A percentile compares a stretch with the other conserved stretches of the same genome.
Conservation (phyloP, 2,888 invertebrate species). For the Liposcelis brunnea region DNA sequence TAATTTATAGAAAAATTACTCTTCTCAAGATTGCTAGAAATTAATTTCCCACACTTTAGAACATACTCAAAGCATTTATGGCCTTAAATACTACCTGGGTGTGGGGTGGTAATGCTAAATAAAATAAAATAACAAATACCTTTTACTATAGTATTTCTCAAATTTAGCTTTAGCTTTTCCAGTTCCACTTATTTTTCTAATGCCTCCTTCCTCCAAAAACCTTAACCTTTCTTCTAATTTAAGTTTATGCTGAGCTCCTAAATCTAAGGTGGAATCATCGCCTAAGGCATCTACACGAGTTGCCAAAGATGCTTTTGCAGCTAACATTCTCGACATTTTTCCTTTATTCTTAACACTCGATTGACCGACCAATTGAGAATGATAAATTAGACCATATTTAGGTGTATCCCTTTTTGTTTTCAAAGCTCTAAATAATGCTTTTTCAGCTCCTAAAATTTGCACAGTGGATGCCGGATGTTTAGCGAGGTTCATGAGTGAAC, state of each 20-base stretch:
- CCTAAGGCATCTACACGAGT: conserved; percentile 92
- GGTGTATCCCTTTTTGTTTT: conserved; percentile 97
- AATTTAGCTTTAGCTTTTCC: conserved; percentile 78
- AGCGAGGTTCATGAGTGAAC: conserved; percentile 82
- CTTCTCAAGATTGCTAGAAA: not conserved
- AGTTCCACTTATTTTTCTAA: conserved; percentile 68
- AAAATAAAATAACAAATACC: conserved; percentile 26
- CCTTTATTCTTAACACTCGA: conserved; percentile 70
- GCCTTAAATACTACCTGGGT: not conserved
- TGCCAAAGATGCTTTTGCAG: conserved; percentile 87
- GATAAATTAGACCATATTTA: conserved; percentile 96
- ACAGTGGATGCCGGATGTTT: conserved; percentile 97
- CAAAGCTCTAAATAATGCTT: conserved; percentile 89
- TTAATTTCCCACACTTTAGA: not conserved
- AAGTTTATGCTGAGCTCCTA: conserved; percentile 80
- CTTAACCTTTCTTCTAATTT: conserved; percentile 67
- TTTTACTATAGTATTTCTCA: conserved; percentile 79
- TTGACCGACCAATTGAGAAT: conserved; percentile 83
- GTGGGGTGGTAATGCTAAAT: conserved; percentile 4
- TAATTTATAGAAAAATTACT: not conserved
- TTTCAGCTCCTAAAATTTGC: conserved; percentile 96
- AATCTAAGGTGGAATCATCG: conserved; percentile 51
- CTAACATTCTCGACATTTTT: conserved; percentile 86
- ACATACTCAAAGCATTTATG: not conserved
- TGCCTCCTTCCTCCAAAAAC: conserved; percentile 70